These are phyloP conservation scores for Zeus faber DNA, from an alignment of 2,113 vertebrate genomes.

Conservation along the genomic window DNA sequence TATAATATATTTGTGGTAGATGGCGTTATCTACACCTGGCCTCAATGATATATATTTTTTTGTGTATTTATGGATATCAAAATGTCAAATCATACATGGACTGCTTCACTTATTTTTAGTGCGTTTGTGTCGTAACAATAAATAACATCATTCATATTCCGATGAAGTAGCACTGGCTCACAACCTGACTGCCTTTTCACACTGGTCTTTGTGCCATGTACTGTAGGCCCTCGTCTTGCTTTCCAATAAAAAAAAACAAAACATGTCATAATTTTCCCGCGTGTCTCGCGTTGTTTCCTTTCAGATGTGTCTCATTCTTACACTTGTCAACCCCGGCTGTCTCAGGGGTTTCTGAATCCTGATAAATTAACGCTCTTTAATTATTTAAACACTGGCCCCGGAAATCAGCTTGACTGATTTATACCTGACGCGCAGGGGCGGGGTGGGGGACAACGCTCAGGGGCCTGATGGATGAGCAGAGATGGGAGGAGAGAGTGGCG, in stretches of 20 bases:
- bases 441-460: slow-evolving; percentile 56
- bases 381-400: slow-evolving; percentile 72
- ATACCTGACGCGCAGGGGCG: slow-evolving; percentile 48
- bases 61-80: slow-evolving; percentile 2
- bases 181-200: slow-evolving; percentile 37
- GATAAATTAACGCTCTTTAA: slow-evolving; percentile 79
- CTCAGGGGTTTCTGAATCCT: slow-evolving; percentile 65
- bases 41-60: neutral
- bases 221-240: slow-evolving; percentile 22
- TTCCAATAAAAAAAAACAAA: too few species aligned
- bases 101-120: slow-evolving; percentile 12
- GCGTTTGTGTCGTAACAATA: slow-evolving; percentile 28
- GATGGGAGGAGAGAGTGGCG: too few species aligned
- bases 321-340: slow-evolving; percentile 48
- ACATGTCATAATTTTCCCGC: too few species aligned
- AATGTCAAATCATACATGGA: slow-evolving; percentile 9
- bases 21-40: too few species aligned
- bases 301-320: slow-evolving; percentile 47
- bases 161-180: slow-evolving; percentile 48
- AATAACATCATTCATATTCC: slow-evolving; percentile 40
- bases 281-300: too few species aligned
- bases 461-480: slow-evolving; percentile 59
- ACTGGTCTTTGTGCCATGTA: slow-evolving; percentile 29
- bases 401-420: slow-evolving; percentile 69
- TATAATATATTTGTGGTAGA: too few species aligned